phyloP scores from a whole-genome alignment of 2,888 invertebrate genomes.

The Erpobdella octoculata region DNA sequence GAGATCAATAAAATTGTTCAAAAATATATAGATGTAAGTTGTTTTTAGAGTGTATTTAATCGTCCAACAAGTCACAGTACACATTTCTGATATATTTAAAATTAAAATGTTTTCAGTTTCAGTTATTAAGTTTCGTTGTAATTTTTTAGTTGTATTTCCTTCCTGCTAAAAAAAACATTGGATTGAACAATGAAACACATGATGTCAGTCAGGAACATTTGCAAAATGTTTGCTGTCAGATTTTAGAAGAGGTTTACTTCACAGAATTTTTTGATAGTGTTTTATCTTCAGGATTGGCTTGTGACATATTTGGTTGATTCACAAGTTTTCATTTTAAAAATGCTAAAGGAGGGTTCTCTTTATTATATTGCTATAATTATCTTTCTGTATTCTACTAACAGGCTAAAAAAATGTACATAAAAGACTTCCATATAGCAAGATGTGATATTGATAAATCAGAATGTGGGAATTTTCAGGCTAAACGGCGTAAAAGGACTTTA shows the following conservation, averaged over 20 bases:
- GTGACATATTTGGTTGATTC: too few species aligned
- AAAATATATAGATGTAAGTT: constrained; percentile 66
- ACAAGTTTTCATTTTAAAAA: too few species aligned
- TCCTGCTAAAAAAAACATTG: constrained; percentile 70
- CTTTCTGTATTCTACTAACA: constrained; percentile 34
- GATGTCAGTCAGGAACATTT: constrained; percentile 66
- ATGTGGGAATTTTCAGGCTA: not conserved
- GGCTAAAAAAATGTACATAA: constrained; percentile 61
- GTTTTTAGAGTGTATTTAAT: constrained; percentile 20
- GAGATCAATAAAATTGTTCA: constrained; percentile 70
- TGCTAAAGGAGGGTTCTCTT: too few species aligned
- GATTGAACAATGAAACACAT: constrained; percentile 66
- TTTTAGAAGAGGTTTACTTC: constrained; percentile 63
- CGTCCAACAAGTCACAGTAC: not conserved
- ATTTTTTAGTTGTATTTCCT: constrained; percentile 66
- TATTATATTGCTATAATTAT: not conserved
- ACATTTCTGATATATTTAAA: not conserved
- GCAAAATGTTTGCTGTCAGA: constrained; percentile 65
- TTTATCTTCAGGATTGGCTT: too few species aligned
- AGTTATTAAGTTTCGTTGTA: not conserved
- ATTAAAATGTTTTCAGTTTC: not conserved
- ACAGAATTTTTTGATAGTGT: not conserved
- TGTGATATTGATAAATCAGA: constrained; percentile 15
- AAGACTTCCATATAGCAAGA: constrained; percentile 38
- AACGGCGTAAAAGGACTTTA: constrained; percentile 21